These are phyloP conservation scores for Gastrophysa polygoni DNA, from an alignment of 2,888 invertebrate genomes.

Conservation along the genomic window DNA sequence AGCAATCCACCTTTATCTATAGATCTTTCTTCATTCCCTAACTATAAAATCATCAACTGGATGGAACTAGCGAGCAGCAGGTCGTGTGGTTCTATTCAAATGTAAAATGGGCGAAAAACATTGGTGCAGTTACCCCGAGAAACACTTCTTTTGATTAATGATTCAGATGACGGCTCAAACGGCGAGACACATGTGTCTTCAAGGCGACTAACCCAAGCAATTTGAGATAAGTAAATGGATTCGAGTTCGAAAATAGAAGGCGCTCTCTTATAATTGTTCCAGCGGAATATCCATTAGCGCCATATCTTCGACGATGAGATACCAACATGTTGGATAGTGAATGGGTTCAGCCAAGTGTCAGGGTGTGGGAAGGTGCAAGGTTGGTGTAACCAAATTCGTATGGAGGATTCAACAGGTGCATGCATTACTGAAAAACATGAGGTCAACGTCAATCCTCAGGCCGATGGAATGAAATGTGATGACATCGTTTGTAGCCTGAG, in stretches of 20 bases:
- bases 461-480: too few species aligned
- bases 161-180: conserved; percentile 24
- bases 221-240: conserved; percentile 35
- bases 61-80: conserved; percentile 32
- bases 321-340: conserved; percentile 24
- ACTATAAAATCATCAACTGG: conserved; percentile 35
- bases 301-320: conserved; percentile 29
- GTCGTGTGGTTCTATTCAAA: conserved; percentile 30
- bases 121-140: conserved; percentile 18
- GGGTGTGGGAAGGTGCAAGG: background rate
- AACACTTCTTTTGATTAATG: conserved; percentile 33
- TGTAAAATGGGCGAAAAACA: conserved; percentile 21
- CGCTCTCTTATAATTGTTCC: conserved; percentile 36
- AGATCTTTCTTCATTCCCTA: conserved; percentile 13
- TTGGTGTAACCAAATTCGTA: too few species aligned
- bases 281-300: conserved; percentile 32
- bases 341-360: conserved; percentile 19
- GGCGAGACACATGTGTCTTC: conserved; percentile 27
- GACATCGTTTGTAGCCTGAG: too few species aligned
- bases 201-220: conserved; percentile 28
- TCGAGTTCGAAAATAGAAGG: conserved; percentile 35
- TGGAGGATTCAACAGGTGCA: too few species aligned
- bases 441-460: too few species aligned
- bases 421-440: too few species aligned
- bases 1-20: background rate